Percentiles rank a stretch among this genome's conserved stretches.
These are phyloP conservation scores for Trachymyrmex septentrionalis DNA, from an alignment of 1,140 invertebrate species.

Conservation along the genomic window DNA sequence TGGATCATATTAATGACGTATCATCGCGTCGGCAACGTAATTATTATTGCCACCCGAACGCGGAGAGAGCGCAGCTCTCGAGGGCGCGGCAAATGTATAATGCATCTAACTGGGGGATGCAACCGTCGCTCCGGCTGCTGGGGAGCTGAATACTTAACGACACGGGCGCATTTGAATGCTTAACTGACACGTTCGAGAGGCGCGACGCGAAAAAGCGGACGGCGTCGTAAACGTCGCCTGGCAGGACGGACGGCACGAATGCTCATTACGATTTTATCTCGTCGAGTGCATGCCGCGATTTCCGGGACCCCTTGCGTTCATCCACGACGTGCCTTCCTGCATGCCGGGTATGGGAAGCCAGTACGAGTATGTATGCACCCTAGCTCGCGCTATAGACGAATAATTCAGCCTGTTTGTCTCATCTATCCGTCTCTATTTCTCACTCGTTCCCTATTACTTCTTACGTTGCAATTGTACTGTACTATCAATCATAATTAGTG, in stretches of 20 bases:
- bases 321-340: neutral
- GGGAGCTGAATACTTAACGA: slow-evolving; percentile 59
- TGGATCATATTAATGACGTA: neutral
- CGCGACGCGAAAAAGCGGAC: slow-evolving; percentile 45
- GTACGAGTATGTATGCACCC: neutral
- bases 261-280: slow-evolving; percentile 60
- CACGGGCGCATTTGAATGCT: slow-evolving; percentile 55
- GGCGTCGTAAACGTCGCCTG: slow-evolving; percentile 48
- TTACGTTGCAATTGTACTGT: neutral
- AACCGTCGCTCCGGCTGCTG: neutral
- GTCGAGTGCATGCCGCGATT: slow-evolving; percentile 46
- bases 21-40: slow-evolving; percentile 28
- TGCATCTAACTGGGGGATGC: slow-evolving; percentile 47
- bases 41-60: slow-evolving; percentile 28
- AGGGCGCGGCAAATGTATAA: slow-evolving; percentile 37
- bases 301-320: slow-evolving; percentile 17
- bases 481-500: neutral
- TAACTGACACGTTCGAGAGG: slow-evolving; percentile 59
- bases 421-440: neutral
- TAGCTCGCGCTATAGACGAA: slow-evolving; percentile 15
- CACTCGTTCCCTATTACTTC: neutral
- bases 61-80: slow-evolving; percentile 12
- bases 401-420: slow-evolving; percentile 34
- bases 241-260: slow-evolving; percentile 29
- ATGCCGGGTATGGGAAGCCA: neutral